Conservation (phyloP, 1,140 invertebrate genomes). For the Tribolium castaneum region DNA sequence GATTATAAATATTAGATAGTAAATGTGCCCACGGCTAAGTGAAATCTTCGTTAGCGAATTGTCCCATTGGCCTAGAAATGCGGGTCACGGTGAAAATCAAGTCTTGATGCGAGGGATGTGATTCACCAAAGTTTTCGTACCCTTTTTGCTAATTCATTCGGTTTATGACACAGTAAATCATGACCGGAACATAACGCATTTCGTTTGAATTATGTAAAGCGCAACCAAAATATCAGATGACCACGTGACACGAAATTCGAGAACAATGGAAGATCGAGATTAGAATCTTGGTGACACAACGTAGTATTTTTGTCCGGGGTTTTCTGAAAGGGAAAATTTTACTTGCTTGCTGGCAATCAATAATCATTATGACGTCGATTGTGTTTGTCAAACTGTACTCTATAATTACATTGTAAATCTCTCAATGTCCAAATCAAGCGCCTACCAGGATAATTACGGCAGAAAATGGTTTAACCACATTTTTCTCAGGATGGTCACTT, state of each 20-base stretch:
- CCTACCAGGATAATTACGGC: slow-evolving; percentile 3
- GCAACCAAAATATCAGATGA: slow-evolving; percentile 19
- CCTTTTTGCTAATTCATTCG: not conserved
- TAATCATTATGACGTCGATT: slow-evolving; percentile 1
- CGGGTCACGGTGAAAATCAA: slow-evolving; percentile 40
- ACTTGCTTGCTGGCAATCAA: not conserved
- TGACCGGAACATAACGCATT: not conserved
- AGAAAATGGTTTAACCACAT: slow-evolving; percentile 21
- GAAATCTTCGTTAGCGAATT: slow-evolving; percentile 46
- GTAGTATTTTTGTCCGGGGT: not conserved
- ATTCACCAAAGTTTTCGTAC: not conserved
- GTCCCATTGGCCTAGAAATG: slow-evolving; percentile 45
- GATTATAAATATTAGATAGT: slow-evolving; percentile 46
- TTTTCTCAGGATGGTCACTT: slow-evolving; percentile 8
- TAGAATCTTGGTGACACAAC: slow-evolving; percentile 14
- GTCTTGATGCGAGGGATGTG: not conserved
- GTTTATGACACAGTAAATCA: slow-evolving; percentile 16
- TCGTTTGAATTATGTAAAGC: slow-evolving; percentile 7
- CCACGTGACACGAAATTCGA: slow-evolving; percentile 29
- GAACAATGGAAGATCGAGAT: slow-evolving; percentile 14
- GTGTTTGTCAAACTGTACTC: slow-evolving; percentile 3
- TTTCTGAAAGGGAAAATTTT: too few relatives aligned
- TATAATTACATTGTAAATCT: slow-evolving; percentile 11
- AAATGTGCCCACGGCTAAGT: slow-evolving; percentile 42
- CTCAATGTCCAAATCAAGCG: not conserved